Percentiles rank a stretch among this genome's conserved stretches.
These are phyloP conservation scores for Orussus abietinus DNA, from an alignment of 1,140 invertebrate genomes.

Conservation along the genomic window DNA sequence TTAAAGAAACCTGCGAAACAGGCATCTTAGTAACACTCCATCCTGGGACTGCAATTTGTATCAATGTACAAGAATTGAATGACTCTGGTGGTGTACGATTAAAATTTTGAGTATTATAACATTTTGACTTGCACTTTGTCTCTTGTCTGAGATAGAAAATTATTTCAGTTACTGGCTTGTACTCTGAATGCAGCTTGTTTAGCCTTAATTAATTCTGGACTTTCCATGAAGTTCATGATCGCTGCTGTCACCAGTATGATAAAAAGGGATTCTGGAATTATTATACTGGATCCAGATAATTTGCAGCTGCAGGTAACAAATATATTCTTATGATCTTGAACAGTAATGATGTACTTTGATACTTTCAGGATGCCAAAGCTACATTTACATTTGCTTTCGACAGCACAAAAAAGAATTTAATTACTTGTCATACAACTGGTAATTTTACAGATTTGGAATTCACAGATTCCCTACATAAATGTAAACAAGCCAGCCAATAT, in stretches of 20 bases:
- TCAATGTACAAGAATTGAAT: conserved; percentile 84
- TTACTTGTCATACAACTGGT: conserved; percentile 65
- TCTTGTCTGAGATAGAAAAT: conserved; percentile 7
- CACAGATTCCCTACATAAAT: conserved; percentile 60
- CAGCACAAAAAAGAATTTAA: conserved; percentile 60
- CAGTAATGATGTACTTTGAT: conserved; percentile 16
- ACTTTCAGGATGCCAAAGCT: conserved; percentile 50
- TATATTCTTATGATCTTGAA: conserved; percentile 4
- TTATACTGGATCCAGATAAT: conserved; percentile 65
- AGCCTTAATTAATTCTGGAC: conserved; percentile 73
- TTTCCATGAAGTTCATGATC: conserved; percentile 75
- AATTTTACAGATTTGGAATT: conserved; percentile 64
- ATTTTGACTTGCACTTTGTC: conserved; percentile 10
- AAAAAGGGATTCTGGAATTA: conserved; percentile 56
- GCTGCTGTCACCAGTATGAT: conserved; percentile 75
- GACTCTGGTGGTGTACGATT: conserved; percentile 72
- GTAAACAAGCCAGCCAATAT: conserved; percentile 60
- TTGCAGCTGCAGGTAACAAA: conserved; percentile 50
- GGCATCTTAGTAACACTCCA: conserved; percentile 66
- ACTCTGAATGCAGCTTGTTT: conserved; percentile 78
- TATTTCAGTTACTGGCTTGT: conserved; percentile 68
- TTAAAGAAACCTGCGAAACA: conserved; percentile 73
- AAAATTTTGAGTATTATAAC: conserved; percentile 5
- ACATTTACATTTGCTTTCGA: conserved; percentile 70
- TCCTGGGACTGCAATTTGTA: conserved; percentile 71